A percentile compares a stretch with the other conserved stretches of the same genome.
Conservation (phyloP, 37 sponge, comb jelly and placozoan genomes). For the Spongilla lacustris region DNA sequence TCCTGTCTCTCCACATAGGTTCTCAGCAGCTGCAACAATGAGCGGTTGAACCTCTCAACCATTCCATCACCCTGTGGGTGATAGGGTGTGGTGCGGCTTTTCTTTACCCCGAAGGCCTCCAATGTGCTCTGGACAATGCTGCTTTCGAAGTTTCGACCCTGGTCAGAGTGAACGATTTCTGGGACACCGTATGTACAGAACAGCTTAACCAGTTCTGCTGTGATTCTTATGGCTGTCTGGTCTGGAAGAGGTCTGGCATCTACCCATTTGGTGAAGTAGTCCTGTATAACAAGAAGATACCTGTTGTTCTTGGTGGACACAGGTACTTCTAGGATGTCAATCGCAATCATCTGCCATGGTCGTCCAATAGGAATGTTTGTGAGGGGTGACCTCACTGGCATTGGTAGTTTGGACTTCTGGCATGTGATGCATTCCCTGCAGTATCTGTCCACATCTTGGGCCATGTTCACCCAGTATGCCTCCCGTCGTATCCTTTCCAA, state of each 20-base stretch:
- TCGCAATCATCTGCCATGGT: slow-evolving; percentile 50
- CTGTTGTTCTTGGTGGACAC: slow-evolving; percentile 11
- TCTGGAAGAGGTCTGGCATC: slow-evolving; percentile 39
- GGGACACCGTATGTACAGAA: slow-evolving; percentile 28
- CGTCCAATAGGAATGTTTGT: slow-evolving; percentile 26
- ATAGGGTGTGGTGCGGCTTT: slow-evolving; percentile 48
- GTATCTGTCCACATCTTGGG: slow-evolving; percentile 28
- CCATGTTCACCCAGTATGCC: slow-evolving; percentile 65
- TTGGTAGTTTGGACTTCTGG: slow-evolving; percentile 22
- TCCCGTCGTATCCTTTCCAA: slow-evolving; percentile 23
- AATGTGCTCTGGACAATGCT: slow-evolving; percentile 25
- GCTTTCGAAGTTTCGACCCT: slow-evolving; percentile 62
- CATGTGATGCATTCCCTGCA: slow-evolving; percentile 49
- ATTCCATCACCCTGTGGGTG: slow-evolving; percentile 65
- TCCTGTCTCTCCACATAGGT: slow-evolving; percentile 1
- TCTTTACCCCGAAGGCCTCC: slow-evolving; percentile 43
- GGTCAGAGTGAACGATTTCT: slow-evolving; percentile 58
- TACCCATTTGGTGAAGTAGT: slow-evolving; percentile 70
- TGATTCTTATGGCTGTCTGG: slow-evolving; percentile 30
- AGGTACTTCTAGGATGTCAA: slow-evolving; percentile 50
- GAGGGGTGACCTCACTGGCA: slow-evolving; percentile 6
- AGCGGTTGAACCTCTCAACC: slow-evolving; percentile 57
- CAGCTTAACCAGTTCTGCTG: slow-evolving; percentile 19
- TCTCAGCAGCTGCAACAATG: slow-evolving; percentile 53
- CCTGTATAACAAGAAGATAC: slow-evolving; percentile 28